Evolutionary conservation across 1,140 invertebrate genomes (phyloP), one percentile per base, ranked within the genome.

Genomic region (Lepidostoma basale): DNA sequence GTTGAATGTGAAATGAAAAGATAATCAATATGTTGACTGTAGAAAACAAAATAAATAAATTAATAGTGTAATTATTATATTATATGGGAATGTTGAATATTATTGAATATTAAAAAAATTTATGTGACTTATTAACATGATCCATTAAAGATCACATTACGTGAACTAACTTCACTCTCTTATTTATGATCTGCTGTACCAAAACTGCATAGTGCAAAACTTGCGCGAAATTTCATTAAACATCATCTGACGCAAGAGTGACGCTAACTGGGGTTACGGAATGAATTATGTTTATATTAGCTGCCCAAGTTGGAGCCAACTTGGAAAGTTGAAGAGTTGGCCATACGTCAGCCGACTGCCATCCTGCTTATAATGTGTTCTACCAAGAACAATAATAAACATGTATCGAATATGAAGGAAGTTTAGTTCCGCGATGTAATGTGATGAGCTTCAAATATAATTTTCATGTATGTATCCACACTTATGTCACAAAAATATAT

Each of bases 201-300:
- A 30, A 36, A 30, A 26, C 14, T 54, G 1, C 14, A 30, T 5
- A 10, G 14, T 56, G 30, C 26, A 56, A 36, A 33, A 56, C 28
- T 56, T 56, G 20, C 25, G 22, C 16, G 56, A 60, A 60, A 60
- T 60, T 60, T 60, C 56, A 60, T 60, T 60, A 56, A 36, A 56
- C 30, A 60, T 60, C 56, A 60, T 60, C 56, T 60, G 56, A 60
- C 56, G 25, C 23, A 14, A 23, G 39, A 60, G 33, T 60, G 56
- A 60, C 56, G 56, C 56, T 42, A 60, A 60, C 56, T 22, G n/a
- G 23, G 39, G 56, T 59, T 60, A 42, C 25, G 39, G 25, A 60
- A 60, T 60, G 56, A 60, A 60, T 60, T 60, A 60, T 42, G 56
- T 42, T 60, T 42, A 60, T 60, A 16, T n/a, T 16, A 56, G 14